phyloP scores from a whole-genome alignment of 1,140 invertebrate species.

The Zelostemma sp. region DNA sequence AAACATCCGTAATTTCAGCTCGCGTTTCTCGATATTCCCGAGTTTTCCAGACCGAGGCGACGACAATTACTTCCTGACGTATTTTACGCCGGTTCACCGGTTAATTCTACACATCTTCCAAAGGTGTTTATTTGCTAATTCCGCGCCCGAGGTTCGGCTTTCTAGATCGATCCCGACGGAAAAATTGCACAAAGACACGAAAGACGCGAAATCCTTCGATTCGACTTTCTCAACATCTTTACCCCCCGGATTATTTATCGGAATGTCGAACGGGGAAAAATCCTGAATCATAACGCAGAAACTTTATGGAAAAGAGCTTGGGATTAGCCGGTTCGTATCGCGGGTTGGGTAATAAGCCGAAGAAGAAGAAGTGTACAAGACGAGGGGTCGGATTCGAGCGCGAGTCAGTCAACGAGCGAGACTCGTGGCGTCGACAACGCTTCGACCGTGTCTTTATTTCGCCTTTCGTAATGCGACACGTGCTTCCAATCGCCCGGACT shows the following conservation, averaged over 20 bases:
- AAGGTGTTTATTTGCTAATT: conserved; percentile 42
- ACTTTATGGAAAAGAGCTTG: too few relatives aligned
- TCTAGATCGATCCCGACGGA: conserved; percentile 40
- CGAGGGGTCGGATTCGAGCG: conserved; percentile 34
- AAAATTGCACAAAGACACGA: conserved; percentile 32
- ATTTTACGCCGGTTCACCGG: conserved; percentile 28
- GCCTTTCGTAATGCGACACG: conserved; percentile 25
- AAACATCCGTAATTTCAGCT: neutral
- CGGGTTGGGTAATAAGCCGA: conserved; percentile 44
- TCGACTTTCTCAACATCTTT: conserved; percentile 35
- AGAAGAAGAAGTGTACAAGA: conserved; percentile 34
- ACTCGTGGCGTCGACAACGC: conserved; percentile 38
- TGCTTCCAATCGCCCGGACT: too few relatives aligned
- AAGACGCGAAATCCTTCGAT: conserved; percentile 27
- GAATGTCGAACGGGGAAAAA: too few relatives aligned
- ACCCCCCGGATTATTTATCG: too few relatives aligned
- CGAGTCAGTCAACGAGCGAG: conserved; percentile 46
- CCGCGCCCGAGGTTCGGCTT: conserved; percentile 27
- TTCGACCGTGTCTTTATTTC: conserved; percentile 8
- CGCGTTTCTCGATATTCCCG: conserved; percentile 14
- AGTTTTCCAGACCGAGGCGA: conserved; percentile 29
- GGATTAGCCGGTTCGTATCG: too few relatives aligned
- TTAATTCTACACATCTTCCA: conserved; percentile 36
- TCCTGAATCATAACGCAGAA: too few relatives aligned
- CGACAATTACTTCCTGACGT: conserved; percentile 42